These are phyloP conservation scores for Antheraea yamamai DNA, from an alignment of 2,888 invertebrate species.

Conservation along the genomic window DNA sequence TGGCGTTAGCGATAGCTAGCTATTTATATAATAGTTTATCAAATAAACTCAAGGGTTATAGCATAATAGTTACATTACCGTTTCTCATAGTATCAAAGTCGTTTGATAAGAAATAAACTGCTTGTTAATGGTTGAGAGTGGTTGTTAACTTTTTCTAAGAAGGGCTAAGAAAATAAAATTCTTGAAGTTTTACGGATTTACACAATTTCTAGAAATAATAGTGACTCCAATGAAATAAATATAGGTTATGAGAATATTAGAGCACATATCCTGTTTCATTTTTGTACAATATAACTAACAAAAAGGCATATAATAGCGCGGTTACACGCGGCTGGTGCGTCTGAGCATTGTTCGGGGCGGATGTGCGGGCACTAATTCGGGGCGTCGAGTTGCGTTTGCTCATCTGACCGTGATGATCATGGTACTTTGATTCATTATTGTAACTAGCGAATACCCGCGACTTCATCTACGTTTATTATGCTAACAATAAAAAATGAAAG, in stretches of 20 bases:
- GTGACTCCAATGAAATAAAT: slow-evolving; percentile 3
- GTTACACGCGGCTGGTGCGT: slow-evolving; percentile 52
- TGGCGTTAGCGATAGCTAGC: too few species aligned
- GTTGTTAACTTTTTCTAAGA: not conserved
- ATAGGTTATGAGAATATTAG: slow-evolving; percentile 43
- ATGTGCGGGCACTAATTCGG: slow-evolving; percentile 26
- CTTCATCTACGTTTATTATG: too few species aligned
- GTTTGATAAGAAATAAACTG: not conserved
- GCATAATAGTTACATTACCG: too few species aligned
- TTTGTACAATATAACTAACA: slow-evolving; percentile 47
- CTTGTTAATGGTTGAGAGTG: not conserved
- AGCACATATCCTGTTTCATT: slow-evolving; percentile 45
- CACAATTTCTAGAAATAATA: not conserved
- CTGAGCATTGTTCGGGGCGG: slow-evolving; percentile 34
- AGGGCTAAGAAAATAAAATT: not conserved
- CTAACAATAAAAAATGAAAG: too few species aligned
- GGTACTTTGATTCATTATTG: slow-evolving; percentile 14
- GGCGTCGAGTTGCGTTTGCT: slow-evolving; percentile 13
- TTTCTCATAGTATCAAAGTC: not conserved
- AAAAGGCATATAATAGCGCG: slow-evolving; percentile 74
- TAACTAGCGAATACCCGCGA: too few species aligned
- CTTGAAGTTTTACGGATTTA: not conserved
- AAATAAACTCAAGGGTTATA: too few species aligned
- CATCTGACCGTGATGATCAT: slow-evolving; percentile 20
- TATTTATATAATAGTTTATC: too few species aligned